phyloP scores from a whole-genome alignment of 1,140 invertebrate species.

The Drosophila sechellia region DNA sequence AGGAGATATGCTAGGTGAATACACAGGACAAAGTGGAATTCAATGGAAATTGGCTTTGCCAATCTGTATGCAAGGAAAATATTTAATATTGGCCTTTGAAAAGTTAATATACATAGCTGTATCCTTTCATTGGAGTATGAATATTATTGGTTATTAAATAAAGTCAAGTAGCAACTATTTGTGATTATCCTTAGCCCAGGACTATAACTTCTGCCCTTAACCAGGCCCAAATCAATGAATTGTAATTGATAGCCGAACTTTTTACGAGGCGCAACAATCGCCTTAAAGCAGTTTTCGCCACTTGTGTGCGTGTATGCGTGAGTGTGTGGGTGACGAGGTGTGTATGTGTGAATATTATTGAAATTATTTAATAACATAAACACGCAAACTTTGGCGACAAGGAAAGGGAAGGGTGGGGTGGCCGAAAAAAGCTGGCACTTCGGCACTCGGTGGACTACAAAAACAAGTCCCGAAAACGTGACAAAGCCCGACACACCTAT shows the following conservation, averaged over 20 bases:
- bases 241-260: slow-evolving; percentile 19
- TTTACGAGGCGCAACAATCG: slow-evolving; percentile 22
- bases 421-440: slow-evolving; percentile 10
- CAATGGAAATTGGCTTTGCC: background rate
- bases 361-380: slow-evolving; percentile 73
- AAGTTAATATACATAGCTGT: too few species aligned
- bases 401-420: slow-evolving; percentile 1
- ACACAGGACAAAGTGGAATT: background rate
- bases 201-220: background rate
- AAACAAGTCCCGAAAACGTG: slow-evolving; percentile 64
- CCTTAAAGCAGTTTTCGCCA: slow-evolving; percentile 5
- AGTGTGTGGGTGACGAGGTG: slow-evolving; percentile 13
- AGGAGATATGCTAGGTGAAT: background rate
- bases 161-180: too few species aligned
- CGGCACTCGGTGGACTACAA: slow-evolving; percentile 24
- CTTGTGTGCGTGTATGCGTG: background rate
- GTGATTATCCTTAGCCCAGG: too few species aligned
- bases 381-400: slow-evolving; percentile 66
- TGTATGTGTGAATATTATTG: slow-evolving; percentile 66
- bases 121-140: too few species aligned
- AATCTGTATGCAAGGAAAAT: background rate
- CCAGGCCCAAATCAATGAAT: slow-evolving; percentile 18
- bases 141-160: too few species aligned
- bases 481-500: slow-evolving; percentile 64
- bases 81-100: too few species aligned